A percentile compares a stretch with the other conserved stretches of the same genome.
phyloP scores from a whole-genome alignment of 2,113 vertebrate genomes.

The Trachemys scripta region DNA sequence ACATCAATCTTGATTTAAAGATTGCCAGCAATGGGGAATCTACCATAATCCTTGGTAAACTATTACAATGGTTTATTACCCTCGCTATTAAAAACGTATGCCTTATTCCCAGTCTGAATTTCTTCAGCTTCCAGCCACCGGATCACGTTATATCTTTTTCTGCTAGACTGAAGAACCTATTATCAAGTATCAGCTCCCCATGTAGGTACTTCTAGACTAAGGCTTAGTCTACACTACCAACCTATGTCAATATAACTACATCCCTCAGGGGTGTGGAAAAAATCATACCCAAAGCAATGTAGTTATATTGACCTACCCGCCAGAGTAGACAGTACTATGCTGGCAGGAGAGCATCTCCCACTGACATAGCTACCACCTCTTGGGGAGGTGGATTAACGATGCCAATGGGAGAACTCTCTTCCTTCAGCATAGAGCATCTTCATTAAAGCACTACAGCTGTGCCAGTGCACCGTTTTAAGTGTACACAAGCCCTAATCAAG shows the following conservation, averaged over 20 bases:
- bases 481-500: not conserved
- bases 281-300: no score
- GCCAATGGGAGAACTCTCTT: not conserved
- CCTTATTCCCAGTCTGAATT: not conserved
- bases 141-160: not conserved
- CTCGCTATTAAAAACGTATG: not conserved
- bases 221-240: no score
- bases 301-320: not conserved
- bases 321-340: not conserved
- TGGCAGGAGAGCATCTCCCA: not conserved
- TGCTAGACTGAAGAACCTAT: no score
- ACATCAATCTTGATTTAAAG: not conserved
- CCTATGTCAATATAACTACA: no score
- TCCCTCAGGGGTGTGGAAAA: no score
- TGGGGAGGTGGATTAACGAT: not conserved
- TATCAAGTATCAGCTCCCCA: no score
- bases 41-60: not conserved
- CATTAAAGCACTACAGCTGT: not conserved
- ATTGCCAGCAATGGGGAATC: not conserved
- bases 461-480: not conserved
- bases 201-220: no score
- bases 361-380: not conserved
- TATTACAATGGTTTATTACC: not conserved
- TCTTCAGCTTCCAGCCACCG: not conserved
- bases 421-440: no score